A percentile compares a stretch with the other conserved stretches of the same genome.
Evolutionary conservation across 2,113 vertebrate species (phyloP).

Genomic region (Thamnophis sirtalis): DNA sequence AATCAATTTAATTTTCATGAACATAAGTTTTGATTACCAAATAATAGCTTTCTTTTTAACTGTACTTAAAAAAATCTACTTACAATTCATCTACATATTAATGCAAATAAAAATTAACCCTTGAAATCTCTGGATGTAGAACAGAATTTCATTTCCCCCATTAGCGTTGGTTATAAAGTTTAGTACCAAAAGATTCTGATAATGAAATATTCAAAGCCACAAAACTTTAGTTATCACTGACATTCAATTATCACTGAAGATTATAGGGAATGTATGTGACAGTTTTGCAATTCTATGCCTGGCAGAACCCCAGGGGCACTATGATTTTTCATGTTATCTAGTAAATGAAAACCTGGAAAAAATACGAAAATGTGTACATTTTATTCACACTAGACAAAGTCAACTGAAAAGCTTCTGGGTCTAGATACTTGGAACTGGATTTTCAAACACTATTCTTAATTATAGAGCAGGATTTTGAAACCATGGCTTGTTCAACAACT

Average conservation of each 20-base stretch:
- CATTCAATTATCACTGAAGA: background rate
- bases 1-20: background rate
- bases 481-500: no score
- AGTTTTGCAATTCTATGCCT: background rate
- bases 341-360: background rate
- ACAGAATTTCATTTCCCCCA: background rate
- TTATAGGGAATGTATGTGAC: background rate
- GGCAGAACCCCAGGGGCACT: background rate
- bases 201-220: background rate
- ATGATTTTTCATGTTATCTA: background rate
- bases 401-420: background rate
- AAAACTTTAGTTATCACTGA: background rate
- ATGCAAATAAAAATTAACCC: background rate
- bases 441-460: background rate
- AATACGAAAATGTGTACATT: background rate
- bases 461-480: no score
- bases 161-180: background rate
- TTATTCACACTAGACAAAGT: background rate
- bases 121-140: background rate
- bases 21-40: background rate
- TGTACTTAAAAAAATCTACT: background rate
- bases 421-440: background rate
- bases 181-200: background rate
- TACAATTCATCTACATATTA: background rate
- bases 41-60: background rate